Percentiles rank a stretch among this genome's conserved stretches.
Conservation (phyloP, 2,113 vertebrate species). For the Etheostoma spectabile region DNA sequence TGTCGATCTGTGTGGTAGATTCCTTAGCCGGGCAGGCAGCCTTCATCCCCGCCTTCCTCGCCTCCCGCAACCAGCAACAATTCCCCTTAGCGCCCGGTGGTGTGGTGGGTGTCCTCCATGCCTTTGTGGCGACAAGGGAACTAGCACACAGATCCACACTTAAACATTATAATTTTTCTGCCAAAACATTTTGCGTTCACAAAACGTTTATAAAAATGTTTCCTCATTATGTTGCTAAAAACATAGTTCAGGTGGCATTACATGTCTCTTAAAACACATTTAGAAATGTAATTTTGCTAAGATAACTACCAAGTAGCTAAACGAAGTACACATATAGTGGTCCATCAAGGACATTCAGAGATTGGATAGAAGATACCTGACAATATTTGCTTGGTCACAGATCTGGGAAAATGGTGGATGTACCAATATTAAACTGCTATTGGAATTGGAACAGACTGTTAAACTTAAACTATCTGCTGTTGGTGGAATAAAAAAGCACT, state of each 20-base stretch:
- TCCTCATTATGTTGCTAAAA: not conserved
- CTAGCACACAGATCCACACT: too few species aligned
- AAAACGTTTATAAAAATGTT: not conserved
- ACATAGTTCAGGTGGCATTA: not conserved
- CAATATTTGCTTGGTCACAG: not conserved
- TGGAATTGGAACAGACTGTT: not conserved
- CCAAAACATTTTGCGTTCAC: not conserved
- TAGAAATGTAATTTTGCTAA: not conserved
- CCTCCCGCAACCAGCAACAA: too few species aligned
- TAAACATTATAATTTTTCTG: not conserved
- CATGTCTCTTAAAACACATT: not conserved
- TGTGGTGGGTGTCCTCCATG: too few species aligned
- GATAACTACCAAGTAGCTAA: not conserved
- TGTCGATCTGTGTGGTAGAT: too few species aligned
- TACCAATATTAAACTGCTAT: not conserved
- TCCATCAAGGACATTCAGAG: not conserved
- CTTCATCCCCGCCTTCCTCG: too few species aligned
- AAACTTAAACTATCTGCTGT: constrained; percentile 3
- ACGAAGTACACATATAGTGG: not conserved
- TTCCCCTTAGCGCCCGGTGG: too few species aligned
- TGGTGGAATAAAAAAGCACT: not conserved
- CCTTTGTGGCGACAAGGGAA: too few species aligned
- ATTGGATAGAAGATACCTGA: not conserved
- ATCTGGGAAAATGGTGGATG: not conserved
- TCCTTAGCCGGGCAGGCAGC: too few species aligned